A percentile compares a stretch with the other conserved stretches of the same genome.
phyloP scores from a whole-genome alignment of 2,888 invertebrate genomes.

The Anthophora plumipes region DNA sequence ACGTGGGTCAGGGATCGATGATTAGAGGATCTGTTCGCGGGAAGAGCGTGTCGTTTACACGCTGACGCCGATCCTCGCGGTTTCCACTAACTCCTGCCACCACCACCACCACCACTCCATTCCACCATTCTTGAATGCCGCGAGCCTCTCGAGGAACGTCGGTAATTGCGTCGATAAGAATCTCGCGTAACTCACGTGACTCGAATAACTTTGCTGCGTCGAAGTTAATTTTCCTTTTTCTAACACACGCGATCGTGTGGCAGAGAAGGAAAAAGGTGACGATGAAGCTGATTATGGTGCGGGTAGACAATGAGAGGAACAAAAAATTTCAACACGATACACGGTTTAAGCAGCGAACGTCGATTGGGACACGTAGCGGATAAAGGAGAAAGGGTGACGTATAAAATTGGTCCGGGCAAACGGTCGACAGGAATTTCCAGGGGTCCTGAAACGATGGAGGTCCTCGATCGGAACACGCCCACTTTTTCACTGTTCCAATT shows the following conservation, averaged over 20 bases:
- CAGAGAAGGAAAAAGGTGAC: not conserved
- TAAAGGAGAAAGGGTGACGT: constrained; percentile 41
- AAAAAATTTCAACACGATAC: not conserved
- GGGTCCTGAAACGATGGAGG: constrained; percentile 69
- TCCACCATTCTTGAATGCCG: constrained; percentile 29
- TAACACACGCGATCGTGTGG: constrained; percentile 6
- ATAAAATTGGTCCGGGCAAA: constrained; percentile 62
- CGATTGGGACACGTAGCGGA: constrained; percentile 16
- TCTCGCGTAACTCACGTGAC: constrained; percentile 36
- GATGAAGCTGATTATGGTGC: not conserved
- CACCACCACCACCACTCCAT: constrained; percentile 3
- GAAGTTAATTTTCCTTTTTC: not conserved
- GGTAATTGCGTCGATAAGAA: constrained; percentile 40
- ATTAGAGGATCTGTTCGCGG: constrained; percentile 55
- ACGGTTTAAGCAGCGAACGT: not conserved
- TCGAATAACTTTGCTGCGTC: constrained; percentile 1
- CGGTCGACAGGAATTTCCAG: constrained; percentile 58
- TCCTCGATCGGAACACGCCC: constrained; percentile 76
- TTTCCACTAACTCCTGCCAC: constrained; percentile 28
- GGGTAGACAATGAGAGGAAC: not conserved
- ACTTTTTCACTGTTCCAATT: constrained; percentile 82
- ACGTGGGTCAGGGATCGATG: constrained; percentile 68
- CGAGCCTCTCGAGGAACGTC: constrained; percentile 20
- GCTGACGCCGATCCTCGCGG: constrained; percentile 33
- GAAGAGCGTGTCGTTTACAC: constrained; percentile 52